Percentiles rank a stretch among this genome's conserved stretches.
Evolutionary conservation across 92 coral and sea anemone genomes (phyloP).

Genomic region (Chrysogorgia sp.): DNA sequence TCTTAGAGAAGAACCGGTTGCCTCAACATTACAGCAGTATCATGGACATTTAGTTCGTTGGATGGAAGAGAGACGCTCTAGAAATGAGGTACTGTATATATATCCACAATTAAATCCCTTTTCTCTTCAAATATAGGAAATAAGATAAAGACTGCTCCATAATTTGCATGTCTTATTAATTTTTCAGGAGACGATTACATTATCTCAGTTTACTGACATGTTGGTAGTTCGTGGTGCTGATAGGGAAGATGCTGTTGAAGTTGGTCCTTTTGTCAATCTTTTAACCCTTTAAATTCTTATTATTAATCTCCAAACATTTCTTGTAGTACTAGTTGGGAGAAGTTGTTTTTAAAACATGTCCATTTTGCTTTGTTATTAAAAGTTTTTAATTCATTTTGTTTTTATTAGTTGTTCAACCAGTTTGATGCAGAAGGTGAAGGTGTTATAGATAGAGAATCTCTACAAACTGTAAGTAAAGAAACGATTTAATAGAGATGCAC

Average conservation of each 20-base stretch:
- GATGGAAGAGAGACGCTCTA: slow-evolving; percentile 84
- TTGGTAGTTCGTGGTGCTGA: slow-evolving; percentile 85
- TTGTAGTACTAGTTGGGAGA: no score
- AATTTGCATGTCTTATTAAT: no score
- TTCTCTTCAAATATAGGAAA: no score
- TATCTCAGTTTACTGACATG: slow-evolving; percentile 94
- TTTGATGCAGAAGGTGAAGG: slow-evolving; percentile 99
- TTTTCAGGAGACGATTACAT: slow-evolving; percentile 86
- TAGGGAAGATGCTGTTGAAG: slow-evolving; percentile 95
- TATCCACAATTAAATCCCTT: no score
- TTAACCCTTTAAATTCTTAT: no score
- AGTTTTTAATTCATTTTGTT: no score
- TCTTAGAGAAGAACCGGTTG: slow-evolving; percentile 83
- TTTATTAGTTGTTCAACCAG: slow-evolving; percentile 84
- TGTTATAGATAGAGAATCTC: slow-evolving; percentile 79
- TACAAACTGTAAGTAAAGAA: slow-evolving; percentile 78
- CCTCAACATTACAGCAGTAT: slow-evolving; percentile 85
- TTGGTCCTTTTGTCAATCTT: no score
- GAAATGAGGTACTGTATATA: slow-evolving; percentile 86
- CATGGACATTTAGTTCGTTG: slow-evolving; percentile 81
- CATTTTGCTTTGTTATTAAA: no score
- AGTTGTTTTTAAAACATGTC: no score
- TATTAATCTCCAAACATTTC: no score
- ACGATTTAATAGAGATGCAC: no score
- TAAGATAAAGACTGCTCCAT: no score